A percentile compares a stretch with the other conserved stretches of the same genome.
phyloP scores from a whole-genome alignment of 2,113 vertebrate genomes.

The Holacanthus passer region DNA sequence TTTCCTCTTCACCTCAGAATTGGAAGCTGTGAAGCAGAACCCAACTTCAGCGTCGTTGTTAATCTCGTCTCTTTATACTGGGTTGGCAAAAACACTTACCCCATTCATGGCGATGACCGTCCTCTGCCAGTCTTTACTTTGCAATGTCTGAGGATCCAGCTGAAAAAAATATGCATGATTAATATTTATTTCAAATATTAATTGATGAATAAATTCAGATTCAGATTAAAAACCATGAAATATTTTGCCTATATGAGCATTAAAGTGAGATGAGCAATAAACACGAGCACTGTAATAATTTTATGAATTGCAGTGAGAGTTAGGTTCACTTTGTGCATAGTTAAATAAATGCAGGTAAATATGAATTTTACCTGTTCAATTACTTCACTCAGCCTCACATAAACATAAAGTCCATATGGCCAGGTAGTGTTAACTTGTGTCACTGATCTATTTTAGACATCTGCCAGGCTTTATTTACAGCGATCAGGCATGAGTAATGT shows the following conservation, averaged over 20 bases:
- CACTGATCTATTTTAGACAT: conserved; percentile 50
- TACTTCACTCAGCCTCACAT: conserved; percentile 4
- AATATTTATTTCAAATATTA: background rate
- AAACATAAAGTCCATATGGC: conserved; percentile 38
- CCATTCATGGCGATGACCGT: conserved; percentile 94
- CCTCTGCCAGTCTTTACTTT: conserved; percentile 97
- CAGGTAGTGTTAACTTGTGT: conserved; percentile 24
- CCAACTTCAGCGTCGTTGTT: background rate
- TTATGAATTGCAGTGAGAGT: background rate
- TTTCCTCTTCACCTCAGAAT: background rate
- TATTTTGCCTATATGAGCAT: background rate
- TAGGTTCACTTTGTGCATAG: background rate
- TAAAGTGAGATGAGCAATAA: background rate
- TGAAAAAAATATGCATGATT: too few species aligned
- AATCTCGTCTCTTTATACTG: background rate
- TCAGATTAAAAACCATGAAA: background rate
- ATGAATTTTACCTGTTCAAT: background rate
- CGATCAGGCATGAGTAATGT: conserved; percentile 43
- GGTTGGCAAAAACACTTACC: conserved; percentile 80
- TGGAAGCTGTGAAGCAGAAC: background rate
- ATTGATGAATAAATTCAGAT: background rate
- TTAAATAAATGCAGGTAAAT: background rate
- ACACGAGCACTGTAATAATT: background rate
- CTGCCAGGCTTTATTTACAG: conserved; percentile 47
- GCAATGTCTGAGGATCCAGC: conserved; percentile 93